Evolutionary conservation across 2,888 invertebrate species (phyloP).

Genomic region (Arctia plantaginis): DNA sequence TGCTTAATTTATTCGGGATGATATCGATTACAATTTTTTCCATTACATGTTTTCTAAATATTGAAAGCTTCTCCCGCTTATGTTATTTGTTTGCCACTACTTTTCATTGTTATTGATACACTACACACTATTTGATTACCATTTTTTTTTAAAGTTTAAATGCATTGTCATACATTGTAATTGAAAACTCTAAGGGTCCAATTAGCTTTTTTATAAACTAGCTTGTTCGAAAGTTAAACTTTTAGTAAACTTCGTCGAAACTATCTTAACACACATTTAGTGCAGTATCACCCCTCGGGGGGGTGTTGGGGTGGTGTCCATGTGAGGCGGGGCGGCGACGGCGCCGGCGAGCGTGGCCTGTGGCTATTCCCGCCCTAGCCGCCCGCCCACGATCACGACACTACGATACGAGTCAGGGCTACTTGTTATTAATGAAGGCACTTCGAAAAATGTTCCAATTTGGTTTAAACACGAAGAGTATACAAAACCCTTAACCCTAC

Average conservation of each 20-base stretch:
- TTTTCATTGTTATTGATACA: not conserved
- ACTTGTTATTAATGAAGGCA: conserved; percentile 31
- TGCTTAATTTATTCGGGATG: not conserved
- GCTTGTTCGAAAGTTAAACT: not conserved
- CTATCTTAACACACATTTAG: conserved; percentile 33
- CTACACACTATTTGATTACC: too few relatives aligned
- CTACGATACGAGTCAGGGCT: conserved; percentile 39
- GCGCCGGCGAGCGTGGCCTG: conserved; percentile 76
- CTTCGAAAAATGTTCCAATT: not conserved
- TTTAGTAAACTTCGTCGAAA: conserved; percentile 14
- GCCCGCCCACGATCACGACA: conserved; percentile 61
- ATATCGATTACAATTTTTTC: not conserved
- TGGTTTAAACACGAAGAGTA: conserved; percentile 1
- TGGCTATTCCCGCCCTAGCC: conserved; percentile 78
- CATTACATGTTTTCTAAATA: not conserved
- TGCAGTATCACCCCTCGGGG: conserved; percentile 23
- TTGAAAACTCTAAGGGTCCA: too few relatives aligned
- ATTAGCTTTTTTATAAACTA: not conserved
- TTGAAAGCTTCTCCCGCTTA: not conserved
- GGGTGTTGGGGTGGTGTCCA: conserved; percentile 59
- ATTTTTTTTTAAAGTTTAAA: too few relatives aligned
- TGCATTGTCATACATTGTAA: too few relatives aligned
- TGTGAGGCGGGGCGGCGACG: conserved; percentile 72
- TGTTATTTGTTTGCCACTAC: not conserved
- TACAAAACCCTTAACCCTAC: not conserved